phyloP scores from a whole-genome alignment of 2,888 invertebrate genomes.

The Hofmannophila pseudospretella region DNA sequence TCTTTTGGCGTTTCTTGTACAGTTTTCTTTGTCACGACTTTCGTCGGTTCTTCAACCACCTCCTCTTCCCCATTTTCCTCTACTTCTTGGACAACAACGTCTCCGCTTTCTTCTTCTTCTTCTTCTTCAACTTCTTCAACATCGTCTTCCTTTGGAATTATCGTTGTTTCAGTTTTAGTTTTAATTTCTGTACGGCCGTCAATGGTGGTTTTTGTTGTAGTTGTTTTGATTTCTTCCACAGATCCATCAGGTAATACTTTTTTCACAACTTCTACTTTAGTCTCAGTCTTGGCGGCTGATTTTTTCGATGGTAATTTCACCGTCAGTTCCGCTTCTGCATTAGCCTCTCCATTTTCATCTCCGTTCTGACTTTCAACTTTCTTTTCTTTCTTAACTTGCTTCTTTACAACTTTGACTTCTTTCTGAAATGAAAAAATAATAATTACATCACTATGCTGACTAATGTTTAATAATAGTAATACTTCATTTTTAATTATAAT shows the following conservation, averaged over 20 bases:
- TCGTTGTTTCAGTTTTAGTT: constrained; percentile 63
- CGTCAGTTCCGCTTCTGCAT: constrained; percentile 50
- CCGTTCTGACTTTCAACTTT: constrained; percentile 48
- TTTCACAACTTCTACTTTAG: constrained; percentile 60
- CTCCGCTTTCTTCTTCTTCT: constrained; percentile 33
- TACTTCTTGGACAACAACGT: constrained; percentile 25
- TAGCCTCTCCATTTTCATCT: constrained; percentile 51
- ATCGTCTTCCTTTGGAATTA: constrained; percentile 53
- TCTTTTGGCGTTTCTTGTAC: constrained; percentile 24
- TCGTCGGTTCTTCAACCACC: constrained; percentile 20
- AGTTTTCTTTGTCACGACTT: constrained; percentile 19
- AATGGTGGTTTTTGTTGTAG: constrained; percentile 62
- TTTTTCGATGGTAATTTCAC: constrained; percentile 60
- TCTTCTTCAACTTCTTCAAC: constrained; percentile 46
- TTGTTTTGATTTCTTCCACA: constrained; percentile 61
- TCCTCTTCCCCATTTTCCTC: constrained; percentile 22
- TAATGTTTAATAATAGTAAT: constrained; percentile 2
- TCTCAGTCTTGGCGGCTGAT: constrained; percentile 62
- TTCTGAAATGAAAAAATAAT: constrained; percentile 49
- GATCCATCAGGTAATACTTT: constrained; percentile 60
- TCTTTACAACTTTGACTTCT: constrained; percentile 53
- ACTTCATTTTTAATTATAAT: too few species aligned
- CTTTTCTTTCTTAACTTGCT: constrained; percentile 47
- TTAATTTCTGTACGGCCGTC: constrained; percentile 65
- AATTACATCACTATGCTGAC: constrained; percentile 10